A percentile compares a stretch with the other conserved stretches of the same genome.
Conservation (phyloP, 2,797 vertebrate species). For the Gymnothorax javanicus region DNA sequence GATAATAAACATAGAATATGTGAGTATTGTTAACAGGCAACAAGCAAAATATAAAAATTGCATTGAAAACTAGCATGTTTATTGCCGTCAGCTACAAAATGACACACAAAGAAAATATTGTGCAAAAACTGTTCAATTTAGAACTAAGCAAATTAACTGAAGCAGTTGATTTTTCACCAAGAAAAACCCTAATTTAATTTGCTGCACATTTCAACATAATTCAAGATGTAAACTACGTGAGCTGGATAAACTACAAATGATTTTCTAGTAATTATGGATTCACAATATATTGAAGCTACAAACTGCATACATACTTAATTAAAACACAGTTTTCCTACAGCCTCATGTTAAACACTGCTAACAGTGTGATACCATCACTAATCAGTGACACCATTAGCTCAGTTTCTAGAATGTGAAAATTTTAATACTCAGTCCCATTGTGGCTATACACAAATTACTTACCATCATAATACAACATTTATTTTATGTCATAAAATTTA, state of each 20-base stretch:
- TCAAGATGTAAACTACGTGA: constrained; percentile 21
- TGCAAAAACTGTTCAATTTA: constrained; percentile 23
- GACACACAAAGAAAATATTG: constrained; percentile 43
- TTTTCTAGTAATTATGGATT: not conserved
- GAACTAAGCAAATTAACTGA: constrained; percentile 23
- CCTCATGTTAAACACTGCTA: not conserved
- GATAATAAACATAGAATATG: constrained; percentile 99
- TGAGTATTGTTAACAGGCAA: constrained; percentile 99
- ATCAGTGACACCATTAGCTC: not conserved
- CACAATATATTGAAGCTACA: not conserved
- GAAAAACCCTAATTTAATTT: not conserved
- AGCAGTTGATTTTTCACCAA: constrained; percentile 11
- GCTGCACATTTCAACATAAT: not conserved
- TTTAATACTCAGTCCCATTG: not conserved
- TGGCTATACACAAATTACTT: constrained; percentile 6
- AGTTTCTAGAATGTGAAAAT: not conserved
- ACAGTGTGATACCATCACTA: not conserved
- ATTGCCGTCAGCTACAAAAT: constrained; percentile 86
- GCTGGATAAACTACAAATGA: constrained; percentile 24
- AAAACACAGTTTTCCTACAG: not conserved
- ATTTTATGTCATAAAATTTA: not conserved
- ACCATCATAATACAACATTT: not conserved
- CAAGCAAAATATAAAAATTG: constrained; percentile 97
- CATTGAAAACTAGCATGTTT: constrained; percentile 90
- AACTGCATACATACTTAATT: constrained; percentile 1